Conservation (phyloP, 2,797 vertebrate genomes). For the Trichosurus vulpecula region DNA sequence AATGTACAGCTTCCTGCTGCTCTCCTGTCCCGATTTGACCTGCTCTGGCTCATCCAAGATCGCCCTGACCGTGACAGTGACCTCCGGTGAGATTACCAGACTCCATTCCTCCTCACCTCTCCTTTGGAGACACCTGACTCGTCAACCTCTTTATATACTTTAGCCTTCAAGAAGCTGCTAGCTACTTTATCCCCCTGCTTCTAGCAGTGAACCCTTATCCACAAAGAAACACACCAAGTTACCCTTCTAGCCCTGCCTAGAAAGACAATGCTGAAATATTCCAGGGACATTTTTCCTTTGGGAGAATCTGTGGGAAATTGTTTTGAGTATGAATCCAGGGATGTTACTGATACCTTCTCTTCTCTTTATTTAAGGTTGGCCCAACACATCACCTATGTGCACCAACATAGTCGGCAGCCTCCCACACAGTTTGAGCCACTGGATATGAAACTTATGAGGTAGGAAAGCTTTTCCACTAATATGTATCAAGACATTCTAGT, state of each 20-base stretch:
- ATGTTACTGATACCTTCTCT: neutral
- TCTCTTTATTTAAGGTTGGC: constrained; percentile 84
- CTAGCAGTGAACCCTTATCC: neutral
- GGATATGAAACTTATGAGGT: constrained; percentile 92
- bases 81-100: constrained; percentile 82
- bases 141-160: neutral
- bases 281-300: neutral
- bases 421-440: constrained; percentile 91
- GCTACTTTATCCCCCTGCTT: neutral
- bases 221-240: neutral
- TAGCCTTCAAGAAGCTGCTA: neutral
- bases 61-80: constrained; percentile 91
- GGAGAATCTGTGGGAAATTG: neutral
- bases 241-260: neutral
- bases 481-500: rapidly evolving
- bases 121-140: neutral
- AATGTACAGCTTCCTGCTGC: constrained; percentile 95
- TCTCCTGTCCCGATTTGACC: constrained; percentile 93
- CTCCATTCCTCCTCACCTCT: neutral
- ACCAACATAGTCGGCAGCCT: constrained; percentile 93
- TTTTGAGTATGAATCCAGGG: neutral
- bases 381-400: constrained; percentile 96
- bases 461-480: neutral
- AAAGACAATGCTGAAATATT: neutral
- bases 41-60: constrained; percentile 97